phyloP scores from a whole-genome alignment of 2,113 vertebrate species.

The Callocephalon fimbriatum region DNA sequence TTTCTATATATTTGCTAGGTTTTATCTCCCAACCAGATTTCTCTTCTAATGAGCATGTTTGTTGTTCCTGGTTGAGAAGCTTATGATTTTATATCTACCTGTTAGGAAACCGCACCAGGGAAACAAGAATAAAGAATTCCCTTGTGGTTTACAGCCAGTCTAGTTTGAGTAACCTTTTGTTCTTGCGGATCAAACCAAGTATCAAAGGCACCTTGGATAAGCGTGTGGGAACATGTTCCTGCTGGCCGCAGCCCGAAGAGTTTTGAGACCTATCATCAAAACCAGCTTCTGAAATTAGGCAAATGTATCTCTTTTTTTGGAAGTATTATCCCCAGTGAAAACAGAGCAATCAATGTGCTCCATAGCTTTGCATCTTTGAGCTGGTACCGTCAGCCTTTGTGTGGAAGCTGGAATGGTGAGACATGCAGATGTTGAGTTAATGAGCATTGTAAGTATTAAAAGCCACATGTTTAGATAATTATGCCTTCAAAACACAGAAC shows the following conservation, averaged over 20 bases:
- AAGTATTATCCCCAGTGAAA: background rate
- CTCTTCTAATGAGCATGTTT: background rate
- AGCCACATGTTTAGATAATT: constrained; percentile 56
- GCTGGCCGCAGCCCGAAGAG: background rate
- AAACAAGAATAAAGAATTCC: background rate
- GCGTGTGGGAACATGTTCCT: accelerated
- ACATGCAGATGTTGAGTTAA: background rate
- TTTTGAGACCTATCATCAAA: background rate
- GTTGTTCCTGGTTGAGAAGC: background rate
- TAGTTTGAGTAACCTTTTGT: background rate
- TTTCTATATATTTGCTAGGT: background rate
- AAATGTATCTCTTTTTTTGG: background rate
- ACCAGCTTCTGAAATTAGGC: background rate
- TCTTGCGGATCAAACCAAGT: background rate
- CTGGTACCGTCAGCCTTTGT: background rate
- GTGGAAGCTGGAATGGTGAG: background rate
- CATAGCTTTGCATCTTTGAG: background rate
- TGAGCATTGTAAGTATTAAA: constrained; percentile 36
- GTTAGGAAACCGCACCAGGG: background rate
- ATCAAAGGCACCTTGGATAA: background rate
- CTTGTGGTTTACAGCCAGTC: background rate
- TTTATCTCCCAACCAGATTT: background rate
- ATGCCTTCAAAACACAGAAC: constrained; percentile 12
- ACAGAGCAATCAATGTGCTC: accelerated
- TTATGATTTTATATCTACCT: background rate